Conservation (phyloP, 2,888 invertebrate species). For the Zygothrica quintamaculata region DNA sequence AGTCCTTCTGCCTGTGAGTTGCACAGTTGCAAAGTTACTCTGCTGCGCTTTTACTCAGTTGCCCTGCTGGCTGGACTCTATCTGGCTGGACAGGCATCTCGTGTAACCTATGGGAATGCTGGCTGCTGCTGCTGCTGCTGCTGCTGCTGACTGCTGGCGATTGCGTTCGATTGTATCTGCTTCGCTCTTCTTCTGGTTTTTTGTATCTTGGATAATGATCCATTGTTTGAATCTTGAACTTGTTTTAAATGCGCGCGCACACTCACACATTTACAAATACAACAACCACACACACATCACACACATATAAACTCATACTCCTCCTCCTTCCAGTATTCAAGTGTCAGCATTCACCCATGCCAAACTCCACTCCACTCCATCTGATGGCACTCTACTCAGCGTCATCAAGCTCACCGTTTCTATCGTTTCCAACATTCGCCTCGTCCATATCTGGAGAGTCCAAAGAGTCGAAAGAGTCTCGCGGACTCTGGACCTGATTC, state of each 20-base stretch:
- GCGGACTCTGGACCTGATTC: constrained; percentile 53
- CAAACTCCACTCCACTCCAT: constrained; percentile 52
- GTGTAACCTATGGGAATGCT: constrained; percentile 78
- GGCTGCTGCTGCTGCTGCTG: too few species aligned
- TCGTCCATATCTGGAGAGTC: constrained; percentile 63
- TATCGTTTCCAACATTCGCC: constrained; percentile 16
- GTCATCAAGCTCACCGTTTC: constrained; percentile 27
- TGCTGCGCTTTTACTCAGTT: constrained; percentile 21
- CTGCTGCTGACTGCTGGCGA: constrained; percentile 54
- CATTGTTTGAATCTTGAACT: constrained; percentile 84
- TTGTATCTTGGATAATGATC: constrained; percentile 83
- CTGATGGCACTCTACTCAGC: constrained; percentile 56
- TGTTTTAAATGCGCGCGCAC: constrained; percentile 81
- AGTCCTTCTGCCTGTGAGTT: too few species aligned
- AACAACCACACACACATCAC: not conserved
- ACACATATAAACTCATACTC: constrained; percentile 6
- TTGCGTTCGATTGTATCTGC: constrained; percentile 78
- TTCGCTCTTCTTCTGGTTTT: constrained; percentile 62
- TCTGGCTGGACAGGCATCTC: constrained; percentile 67
- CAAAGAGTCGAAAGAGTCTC: too few species aligned
- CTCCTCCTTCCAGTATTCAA: not conserved
- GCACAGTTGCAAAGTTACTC: not conserved
- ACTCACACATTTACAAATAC: too few species aligned
- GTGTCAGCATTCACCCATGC: constrained; percentile 1
- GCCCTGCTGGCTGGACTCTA: constrained; percentile 38